Conservation (phyloP, 2,888 invertebrate species). For the Drosophila suboccidentalis region DNA sequence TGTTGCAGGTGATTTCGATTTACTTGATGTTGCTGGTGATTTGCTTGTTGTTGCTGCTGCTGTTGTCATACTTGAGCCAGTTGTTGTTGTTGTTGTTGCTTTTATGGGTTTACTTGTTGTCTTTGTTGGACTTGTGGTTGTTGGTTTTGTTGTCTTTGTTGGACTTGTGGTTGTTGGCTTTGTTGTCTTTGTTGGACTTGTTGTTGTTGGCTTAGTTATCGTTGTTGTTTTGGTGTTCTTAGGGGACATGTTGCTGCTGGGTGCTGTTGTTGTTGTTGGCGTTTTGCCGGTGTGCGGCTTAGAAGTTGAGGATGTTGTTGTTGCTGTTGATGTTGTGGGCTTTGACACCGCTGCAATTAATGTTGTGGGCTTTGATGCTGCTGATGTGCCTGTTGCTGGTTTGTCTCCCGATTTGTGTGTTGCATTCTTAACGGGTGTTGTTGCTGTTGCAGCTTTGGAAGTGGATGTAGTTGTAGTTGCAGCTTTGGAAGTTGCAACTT, state of each 20-base stretch:
- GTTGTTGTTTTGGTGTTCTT: constrained; percentile 33
- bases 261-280: constrained; percentile 21
- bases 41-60: constrained; percentile 38
- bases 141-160: constrained; percentile 30
- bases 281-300: constrained; percentile 33
- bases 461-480: not conserved
- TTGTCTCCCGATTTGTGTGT: not conserved
- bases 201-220: constrained; percentile 37
- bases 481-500: constrained; percentile 2
- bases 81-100: constrained; percentile 26
- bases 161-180: constrained; percentile 50
- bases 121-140: constrained; percentile 55
- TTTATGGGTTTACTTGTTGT: constrained; percentile 36
- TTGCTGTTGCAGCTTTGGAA: constrained; percentile 5
- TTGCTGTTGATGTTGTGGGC: constrained; percentile 15
- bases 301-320: constrained; percentile 12
- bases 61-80: constrained; percentile 20
- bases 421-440: constrained; percentile 21
- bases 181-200: constrained; percentile 49
- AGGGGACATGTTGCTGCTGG: constrained; percentile 46
- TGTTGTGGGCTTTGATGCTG: constrained; percentile 10
- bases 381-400: constrained; percentile 9
- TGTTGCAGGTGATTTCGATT: constrained; percentile 58
- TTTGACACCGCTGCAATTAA: not conserved
- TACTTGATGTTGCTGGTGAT: constrained; percentile 35